These are phyloP conservation scores for Scelioninae gen. 1 DNA, from an alignment of 2,888 invertebrate species.

Conservation along the genomic window DNA sequence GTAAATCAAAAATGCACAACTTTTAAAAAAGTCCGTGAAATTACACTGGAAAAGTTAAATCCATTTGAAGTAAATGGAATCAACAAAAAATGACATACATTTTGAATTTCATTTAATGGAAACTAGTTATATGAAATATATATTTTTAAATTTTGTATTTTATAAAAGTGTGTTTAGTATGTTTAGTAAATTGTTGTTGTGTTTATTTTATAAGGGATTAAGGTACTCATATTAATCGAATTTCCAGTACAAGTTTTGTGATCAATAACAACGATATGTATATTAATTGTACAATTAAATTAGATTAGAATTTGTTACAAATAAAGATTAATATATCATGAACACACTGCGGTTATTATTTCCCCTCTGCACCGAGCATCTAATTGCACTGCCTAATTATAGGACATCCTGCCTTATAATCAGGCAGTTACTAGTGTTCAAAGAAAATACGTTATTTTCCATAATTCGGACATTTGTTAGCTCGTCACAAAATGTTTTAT, in stretches of 20 bases:
- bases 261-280: not conserved
- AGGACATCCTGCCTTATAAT: conserved; percentile 47
- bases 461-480: too few relatives aligned
- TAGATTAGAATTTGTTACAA: conserved; percentile 22
- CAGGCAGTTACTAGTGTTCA: conserved; percentile 44
- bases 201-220: conserved; percentile 6
- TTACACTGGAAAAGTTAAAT: too few relatives aligned
- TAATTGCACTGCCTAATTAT: conserved; percentile 50
- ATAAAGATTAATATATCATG: conserved; percentile 38
- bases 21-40: too few relatives aligned
- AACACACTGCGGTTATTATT: conserved; percentile 44
- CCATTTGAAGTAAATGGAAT: too few relatives aligned
- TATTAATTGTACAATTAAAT: not conserved
- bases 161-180: too few relatives aligned
- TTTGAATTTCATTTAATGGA: too few relatives aligned
- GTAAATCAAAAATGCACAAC: too few relatives aligned
- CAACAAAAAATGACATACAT: too few relatives aligned
- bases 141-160: too few relatives aligned
- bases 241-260: not conserved
- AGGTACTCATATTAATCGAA: not conserved
- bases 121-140: too few relatives aligned
- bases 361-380: conserved; percentile 24
- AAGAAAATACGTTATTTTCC: conserved; percentile 36
- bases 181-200: not conserved
- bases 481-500: too few relatives aligned